A percentile compares a stretch with the other conserved stretches of the same genome.
Conservation (phyloP, 2,113 vertebrate genomes). For the Panthera tigris region DNA sequence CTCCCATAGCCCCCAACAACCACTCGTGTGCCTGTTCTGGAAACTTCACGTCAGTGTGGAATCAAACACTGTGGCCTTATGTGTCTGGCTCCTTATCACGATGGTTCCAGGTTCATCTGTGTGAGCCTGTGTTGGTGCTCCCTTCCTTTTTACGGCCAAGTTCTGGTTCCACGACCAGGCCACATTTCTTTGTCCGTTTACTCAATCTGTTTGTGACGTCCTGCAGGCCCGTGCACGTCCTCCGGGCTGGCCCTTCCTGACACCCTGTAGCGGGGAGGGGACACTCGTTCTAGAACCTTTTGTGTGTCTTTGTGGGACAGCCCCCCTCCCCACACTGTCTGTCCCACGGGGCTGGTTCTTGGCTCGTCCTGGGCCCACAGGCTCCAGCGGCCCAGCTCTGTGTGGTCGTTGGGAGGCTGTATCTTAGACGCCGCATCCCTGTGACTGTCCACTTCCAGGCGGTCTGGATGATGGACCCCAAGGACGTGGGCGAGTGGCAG, state of each 20-base stretch:
- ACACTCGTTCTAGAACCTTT: neutral
- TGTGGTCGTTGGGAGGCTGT: neutral
- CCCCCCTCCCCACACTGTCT: neutral
- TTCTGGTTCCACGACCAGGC: accelerated
- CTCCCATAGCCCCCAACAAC: neutral
- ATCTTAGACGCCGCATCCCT: neutral
- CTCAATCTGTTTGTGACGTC: accelerated
- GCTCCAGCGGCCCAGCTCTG: neutral
- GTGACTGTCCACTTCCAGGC: slow-evolving; percentile 84
- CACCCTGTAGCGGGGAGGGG: neutral
- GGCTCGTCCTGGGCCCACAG: accelerated
- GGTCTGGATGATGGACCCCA: slow-evolving; percentile 97
- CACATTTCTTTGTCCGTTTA: accelerated
- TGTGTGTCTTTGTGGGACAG: neutral
- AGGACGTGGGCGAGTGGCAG: slow-evolving; percentile 93
- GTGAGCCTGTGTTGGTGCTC: too few relatives aligned
- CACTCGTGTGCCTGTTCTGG: neutral
- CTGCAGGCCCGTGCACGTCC: neutral
- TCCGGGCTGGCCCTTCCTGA: neutral
- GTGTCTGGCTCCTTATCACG: neutral
- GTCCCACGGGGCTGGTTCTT: neutral
- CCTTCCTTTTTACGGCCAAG: neutral
- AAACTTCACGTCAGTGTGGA: neutral
- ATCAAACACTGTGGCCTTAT: neutral
- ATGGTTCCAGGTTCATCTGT: neutral